Evolutionary conservation across 2,797 vertebrate genomes (phyloP).

Genomic region (Chromobotia macracanthus): DNA sequence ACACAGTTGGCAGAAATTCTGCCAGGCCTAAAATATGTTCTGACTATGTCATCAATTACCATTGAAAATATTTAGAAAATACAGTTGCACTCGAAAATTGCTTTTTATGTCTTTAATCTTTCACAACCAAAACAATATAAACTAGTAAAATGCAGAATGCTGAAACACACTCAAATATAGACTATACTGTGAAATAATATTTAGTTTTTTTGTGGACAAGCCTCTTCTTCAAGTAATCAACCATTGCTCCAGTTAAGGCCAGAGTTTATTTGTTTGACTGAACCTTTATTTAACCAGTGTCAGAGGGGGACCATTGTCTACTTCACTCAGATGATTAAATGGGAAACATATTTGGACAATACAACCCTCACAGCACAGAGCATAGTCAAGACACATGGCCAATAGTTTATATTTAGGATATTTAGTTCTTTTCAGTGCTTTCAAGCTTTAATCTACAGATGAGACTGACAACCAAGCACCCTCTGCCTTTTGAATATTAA

Average conservation of each 20-base stretch:
- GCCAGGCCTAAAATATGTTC: too few relatives aligned
- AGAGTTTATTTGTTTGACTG: slow-evolving; percentile 55
- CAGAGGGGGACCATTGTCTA: slow-evolving; percentile 39
- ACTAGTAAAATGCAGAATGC: not conserved
- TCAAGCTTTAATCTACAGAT: slow-evolving; percentile 13
- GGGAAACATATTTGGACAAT: slow-evolving; percentile 41
- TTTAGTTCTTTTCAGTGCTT: slow-evolving; percentile 41
- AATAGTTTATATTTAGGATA: slow-evolving; percentile 50
- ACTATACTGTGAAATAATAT: slow-evolving; percentile 7
- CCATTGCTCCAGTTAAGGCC: slow-evolving; percentile 43
- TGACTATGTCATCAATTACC: too few relatives aligned
- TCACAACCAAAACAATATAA: not conserved
- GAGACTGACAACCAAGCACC: not conserved
- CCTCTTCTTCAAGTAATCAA: slow-evolving; percentile 47
- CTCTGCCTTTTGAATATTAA: not conserved
- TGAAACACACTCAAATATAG: not conserved
- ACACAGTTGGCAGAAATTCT: not conserved
- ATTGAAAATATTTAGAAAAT: too few relatives aligned
- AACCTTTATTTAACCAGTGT: slow-evolving; percentile 56
- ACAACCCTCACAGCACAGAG: slow-evolving; percentile 49
- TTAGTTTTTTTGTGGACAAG: slow-evolving; percentile 31
- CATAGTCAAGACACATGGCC: slow-evolving; percentile 51
- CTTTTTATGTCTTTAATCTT: too few relatives aligned
- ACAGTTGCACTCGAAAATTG: too few relatives aligned
- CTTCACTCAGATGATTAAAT: slow-evolving; percentile 55